Conservation (phyloP, 2,888 invertebrate genomes). For the Sphaerophoria rueppellii region DNA sequence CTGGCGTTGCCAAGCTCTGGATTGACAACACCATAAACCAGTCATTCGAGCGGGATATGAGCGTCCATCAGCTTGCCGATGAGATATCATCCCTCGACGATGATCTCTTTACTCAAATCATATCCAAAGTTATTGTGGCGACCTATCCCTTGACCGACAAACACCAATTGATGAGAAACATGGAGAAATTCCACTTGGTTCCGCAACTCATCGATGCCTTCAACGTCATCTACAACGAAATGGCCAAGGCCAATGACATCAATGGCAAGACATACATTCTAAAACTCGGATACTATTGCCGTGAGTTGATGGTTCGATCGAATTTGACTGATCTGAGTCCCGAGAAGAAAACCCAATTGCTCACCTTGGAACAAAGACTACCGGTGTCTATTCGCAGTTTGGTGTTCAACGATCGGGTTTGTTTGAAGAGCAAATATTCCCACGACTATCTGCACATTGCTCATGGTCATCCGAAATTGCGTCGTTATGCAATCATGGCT, state of each 20-base stretch:
- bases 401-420: constrained; percentile 55
- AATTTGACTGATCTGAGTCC: constrained; percentile 45
- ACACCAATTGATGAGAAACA: constrained; percentile 60
- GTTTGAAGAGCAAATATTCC: constrained; percentile 53
- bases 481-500: constrained; percentile 59
- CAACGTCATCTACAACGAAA: constrained; percentile 57
- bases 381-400: constrained; percentile 53
- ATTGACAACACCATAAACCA: constrained; percentile 48
- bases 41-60: constrained; percentile 41
- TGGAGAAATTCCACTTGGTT: constrained; percentile 64
- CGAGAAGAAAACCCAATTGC: constrained; percentile 42
- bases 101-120: constrained; percentile 50
- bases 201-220: constrained; percentile 63
- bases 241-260: constrained; percentile 53
- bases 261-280: constrained; percentile 59
- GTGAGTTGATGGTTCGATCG: constrained; percentile 52
- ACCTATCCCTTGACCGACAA: constrained; percentile 47
- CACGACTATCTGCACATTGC: constrained; percentile 67
- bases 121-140: constrained; percentile 46
- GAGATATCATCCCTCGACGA: constrained; percentile 57
- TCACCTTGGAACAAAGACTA: constrained; percentile 42
- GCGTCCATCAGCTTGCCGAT: constrained; percentile 51
- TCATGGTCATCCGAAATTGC: constrained; percentile 50
- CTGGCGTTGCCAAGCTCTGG: constrained; percentile 64
- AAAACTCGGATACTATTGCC: constrained; percentile 52